Base-by-base conservation (phyloP, 2,113 vertebrate genomes). In the Chloropsis cyanopogon region DNA sequence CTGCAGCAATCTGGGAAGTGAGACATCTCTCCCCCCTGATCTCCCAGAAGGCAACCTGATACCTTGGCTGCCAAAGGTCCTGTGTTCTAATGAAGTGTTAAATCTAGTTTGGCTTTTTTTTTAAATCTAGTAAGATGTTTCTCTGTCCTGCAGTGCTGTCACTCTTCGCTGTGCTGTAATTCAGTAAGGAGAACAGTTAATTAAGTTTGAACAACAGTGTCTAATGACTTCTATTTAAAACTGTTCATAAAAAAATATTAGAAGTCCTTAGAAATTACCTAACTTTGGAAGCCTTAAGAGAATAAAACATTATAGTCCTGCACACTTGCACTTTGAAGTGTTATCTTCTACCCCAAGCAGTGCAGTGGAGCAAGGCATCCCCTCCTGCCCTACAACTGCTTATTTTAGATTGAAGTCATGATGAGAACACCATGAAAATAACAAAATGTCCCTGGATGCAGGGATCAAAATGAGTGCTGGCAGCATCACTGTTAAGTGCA, bases 161-260 rank as follows among this genome's bases (percentile, higher is more conserved):
- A 73, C 81, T 93, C 92, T 94, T 91, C 39, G 81, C 94, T 50
- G 76, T 49, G 72, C 77, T 84, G 77, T 75, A 97, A 97, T 93
- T 96, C 92, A 95, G 94, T 76, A 84, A 87, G 94, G 80, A 93
- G 95, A 93, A 91, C 65, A 95, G 91, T 92, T 95, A 97, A 96
- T 97, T 97, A 96, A 92, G 94, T 93, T 93, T 93, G 89, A 96
- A 96, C 94, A 97, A 97, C 95, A 93, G 89, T 75, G 65, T 22
- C 61, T 96, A 95, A 97, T 95, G 86, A 92, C 93, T 97, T 95
- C 94, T 95, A 95, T 91, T 95, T 95, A 95, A 97, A 96, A 73
- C 89, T 87, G 73, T 91, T 94, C n/a, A 92, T 94, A 57, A 91
- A 92, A 93, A 95, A 86, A 53, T 61, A 95, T 72, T 76, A 86